Conservation (phyloP, 2,113 vertebrate genomes). For the Rhinichthys klamathensis region DNA sequence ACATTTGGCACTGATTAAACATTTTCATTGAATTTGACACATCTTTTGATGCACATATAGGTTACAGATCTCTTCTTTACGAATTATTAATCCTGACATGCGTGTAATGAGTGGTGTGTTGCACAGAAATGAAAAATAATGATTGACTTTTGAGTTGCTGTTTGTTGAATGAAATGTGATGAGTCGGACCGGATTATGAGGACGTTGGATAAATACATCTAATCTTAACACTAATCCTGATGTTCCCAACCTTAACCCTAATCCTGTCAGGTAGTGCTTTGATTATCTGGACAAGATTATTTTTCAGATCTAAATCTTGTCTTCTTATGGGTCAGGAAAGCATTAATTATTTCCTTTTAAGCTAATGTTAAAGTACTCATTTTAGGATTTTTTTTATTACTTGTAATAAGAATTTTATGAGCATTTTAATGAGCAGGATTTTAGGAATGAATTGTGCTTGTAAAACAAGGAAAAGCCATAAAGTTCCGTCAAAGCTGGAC, state of each 20-base stretch:
- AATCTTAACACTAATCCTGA: constrained; percentile 14
- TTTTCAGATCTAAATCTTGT: not conserved
- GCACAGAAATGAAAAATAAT: no score
- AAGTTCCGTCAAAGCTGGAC: not conserved
- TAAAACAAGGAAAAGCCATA: constrained; percentile 1
- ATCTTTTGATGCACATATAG: no score
- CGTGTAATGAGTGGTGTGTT: no score
- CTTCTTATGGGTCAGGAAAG: not conserved
- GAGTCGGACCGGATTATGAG: not conserved
- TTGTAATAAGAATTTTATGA: not conserved
- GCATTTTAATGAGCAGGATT: not conserved
- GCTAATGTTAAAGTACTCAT: not conserved
- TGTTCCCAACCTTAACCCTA: not conserved
- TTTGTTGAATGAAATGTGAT: not conserved
- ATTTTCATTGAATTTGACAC: no score
- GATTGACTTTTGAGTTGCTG: no score
- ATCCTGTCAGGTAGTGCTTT: not conserved
- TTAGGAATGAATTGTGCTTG: not conserved
- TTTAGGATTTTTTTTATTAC: not conserved
- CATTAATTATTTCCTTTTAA: not conserved
- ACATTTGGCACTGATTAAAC: no score
- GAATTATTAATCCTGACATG: no score
- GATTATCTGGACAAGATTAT: not conserved
- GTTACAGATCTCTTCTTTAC: no score
- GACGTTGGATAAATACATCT: not conserved